phyloP scores from a whole-genome alignment of 23 tunicate genomes.

The Trididemnum nubilum region DNA sequence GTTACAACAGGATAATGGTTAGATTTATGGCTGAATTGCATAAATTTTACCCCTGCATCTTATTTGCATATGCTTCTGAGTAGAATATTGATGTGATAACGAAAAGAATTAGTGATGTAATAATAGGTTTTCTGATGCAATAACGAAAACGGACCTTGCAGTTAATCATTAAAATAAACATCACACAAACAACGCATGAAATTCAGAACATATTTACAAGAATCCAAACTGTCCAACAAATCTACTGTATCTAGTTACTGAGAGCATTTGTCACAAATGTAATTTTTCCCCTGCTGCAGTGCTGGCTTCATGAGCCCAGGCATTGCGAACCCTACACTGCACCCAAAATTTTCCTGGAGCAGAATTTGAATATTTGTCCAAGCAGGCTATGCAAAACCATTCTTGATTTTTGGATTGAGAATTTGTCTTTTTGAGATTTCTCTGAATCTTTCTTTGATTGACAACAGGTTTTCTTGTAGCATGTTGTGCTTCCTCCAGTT shows the following conservation, averaged over 20 bases:
- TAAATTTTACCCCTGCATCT: background rate
- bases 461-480: slow-evolving; percentile 8
- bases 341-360: slow-evolving; percentile 32
- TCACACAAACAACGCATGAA: background rate
- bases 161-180: background rate
- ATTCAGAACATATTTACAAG: background rate
- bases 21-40: background rate
- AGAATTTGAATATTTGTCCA: slow-evolving; percentile 14
- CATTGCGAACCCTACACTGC: slow-evolving; percentile 3
- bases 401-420: slow-evolving; percentile 8
- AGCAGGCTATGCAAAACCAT: slow-evolving; percentile 16
- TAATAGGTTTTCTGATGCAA: too few relatives aligned
- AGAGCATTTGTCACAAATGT: slow-evolving; percentile 12
- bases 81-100: too few relatives aligned
- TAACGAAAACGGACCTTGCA: background rate
- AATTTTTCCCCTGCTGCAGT: background rate
- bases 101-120: too few relatives aligned
- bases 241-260: background rate
- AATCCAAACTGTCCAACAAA: background rate
- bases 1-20: background rate
- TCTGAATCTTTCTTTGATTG: slow-evolving; percentile 11
- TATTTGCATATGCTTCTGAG: background rate
- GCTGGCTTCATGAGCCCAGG: slow-evolving; percentile 26
- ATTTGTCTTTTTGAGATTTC: background rate
- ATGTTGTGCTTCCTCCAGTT: slow-evolving; percentile 3